These are phyloP conservation scores for Charina bottae DNA, from an alignment of 2,113 vertebrate species.

Conservation along the genomic window DNA sequence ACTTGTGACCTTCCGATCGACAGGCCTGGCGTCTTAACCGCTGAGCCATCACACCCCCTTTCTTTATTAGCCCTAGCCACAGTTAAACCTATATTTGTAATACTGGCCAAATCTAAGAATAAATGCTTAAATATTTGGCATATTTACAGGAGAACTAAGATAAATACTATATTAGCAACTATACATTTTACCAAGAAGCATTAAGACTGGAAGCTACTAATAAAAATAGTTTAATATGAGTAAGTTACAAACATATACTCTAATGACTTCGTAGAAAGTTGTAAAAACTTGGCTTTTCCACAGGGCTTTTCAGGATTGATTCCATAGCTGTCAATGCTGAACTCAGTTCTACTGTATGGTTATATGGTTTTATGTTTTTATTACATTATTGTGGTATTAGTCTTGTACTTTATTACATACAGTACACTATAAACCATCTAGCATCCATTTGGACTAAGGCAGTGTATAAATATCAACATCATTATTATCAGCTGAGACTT, in stretches of 20 bases:
- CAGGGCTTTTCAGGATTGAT: not conserved
- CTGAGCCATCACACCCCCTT: no score
- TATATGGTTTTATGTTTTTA: not conserved
- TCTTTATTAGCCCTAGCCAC: not conserved
- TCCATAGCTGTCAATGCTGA: not conserved
- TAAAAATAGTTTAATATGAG: conserved; percentile 2
- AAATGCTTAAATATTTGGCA: not conserved
- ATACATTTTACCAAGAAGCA: not conserved
- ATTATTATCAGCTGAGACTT: not conserved
- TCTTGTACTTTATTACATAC: not conserved
- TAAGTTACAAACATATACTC: not conserved
- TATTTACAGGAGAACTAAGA: not conserved
- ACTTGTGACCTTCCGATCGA: no score
- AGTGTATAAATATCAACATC: not conserved
- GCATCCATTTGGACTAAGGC: not conserved
- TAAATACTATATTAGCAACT: not conserved
- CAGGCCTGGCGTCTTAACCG: no score
- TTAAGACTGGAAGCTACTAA: not conserved
- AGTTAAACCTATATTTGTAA: not conserved
- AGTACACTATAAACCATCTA: not conserved
- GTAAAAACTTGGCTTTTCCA: not conserved
- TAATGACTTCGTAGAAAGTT: not conserved
- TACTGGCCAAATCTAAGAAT: not conserved
- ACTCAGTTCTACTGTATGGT: not conserved
- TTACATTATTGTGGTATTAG: not conserved